phyloP scores from a whole-genome alignment of 2,113 vertebrate species.

The Pan paniscus region DNA sequence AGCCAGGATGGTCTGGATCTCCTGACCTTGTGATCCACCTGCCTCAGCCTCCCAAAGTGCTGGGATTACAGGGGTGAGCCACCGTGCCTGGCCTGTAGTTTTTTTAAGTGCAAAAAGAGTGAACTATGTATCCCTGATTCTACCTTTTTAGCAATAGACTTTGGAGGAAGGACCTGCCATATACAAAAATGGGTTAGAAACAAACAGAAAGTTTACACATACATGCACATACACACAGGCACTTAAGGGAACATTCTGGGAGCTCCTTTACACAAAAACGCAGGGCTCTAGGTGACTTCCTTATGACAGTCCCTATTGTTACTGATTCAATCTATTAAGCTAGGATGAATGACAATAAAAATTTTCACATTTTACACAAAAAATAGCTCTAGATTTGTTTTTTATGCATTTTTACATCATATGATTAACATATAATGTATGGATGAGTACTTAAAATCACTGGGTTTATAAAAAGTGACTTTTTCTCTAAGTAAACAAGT shows the following conservation, averaged over 20 bases:
- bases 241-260: not conserved
- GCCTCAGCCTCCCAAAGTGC: no score
- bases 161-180: not conserved
- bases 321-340: not conserved
- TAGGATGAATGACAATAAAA: not conserved
- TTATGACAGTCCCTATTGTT: not conserved
- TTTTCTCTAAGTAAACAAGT: constrained; percentile 27
- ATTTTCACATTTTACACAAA: not conserved
- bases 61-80: no score
- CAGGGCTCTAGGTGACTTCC: not conserved
- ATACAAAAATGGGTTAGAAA: not conserved
- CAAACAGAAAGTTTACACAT: not conserved
- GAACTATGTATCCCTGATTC: not conserved
- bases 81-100: no score
- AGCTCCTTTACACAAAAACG: constrained; percentile 4
- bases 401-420: not conserved
- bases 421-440: not conserved
- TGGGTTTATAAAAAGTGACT: not conserved
- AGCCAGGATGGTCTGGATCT: no score
- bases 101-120: not conserved
- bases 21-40: no score
- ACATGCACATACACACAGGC: not conserved
- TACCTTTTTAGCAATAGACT: not conserved
- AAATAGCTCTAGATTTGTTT: not conserved
- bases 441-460: not conserved